Base-by-base conservation (phyloP, 2,888 invertebrate genomes). In the Papilio elwesi region DNA sequence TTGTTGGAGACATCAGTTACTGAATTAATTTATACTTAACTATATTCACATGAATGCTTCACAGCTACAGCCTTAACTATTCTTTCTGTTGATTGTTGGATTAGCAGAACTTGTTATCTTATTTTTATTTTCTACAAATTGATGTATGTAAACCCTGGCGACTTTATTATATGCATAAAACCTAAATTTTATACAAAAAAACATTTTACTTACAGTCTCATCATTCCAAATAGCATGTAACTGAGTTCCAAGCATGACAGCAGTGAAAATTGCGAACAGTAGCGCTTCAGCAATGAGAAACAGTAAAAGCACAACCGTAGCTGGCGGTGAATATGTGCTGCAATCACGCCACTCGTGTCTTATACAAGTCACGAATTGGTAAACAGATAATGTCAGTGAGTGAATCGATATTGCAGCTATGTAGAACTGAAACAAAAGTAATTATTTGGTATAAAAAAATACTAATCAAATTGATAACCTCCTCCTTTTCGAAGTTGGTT, bases 181-280 rank as follows among this genome's bases (percentile, higher is more conserved):
- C 26, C 26, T 26, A 26, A 2, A 26, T 26, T 26, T 26, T 26
- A 26, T 26, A 26, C 26, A 4, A 26, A 26, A 26, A 2, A 1
- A 26, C 26, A 26, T 26, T 47, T 68, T 65, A 87, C 94, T 89
- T 89, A 97, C 98, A 80, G 99, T 99, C 94, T 99, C 98, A 90
- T 99, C 99, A 84, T 98, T 98, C 96, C 99, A 98, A 85, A 99
- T 99, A 43, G 99, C 99, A 85, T 98, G 98, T 57, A 99, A 92
- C 90, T 99, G 99, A 0, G 99, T 98, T 65, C 97, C 98, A 81
- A 99, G 96, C 99, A 99, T 99, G 57, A 99, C 98, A 43, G 97
- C 97, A 0, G 99, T 99, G 91, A 99, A 99, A 79, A 99, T 98
- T 36, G 99, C 98, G 93, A 99, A 99, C 65, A 99, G 95, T 53